Base-by-base conservation (phyloP, 2,113 vertebrate genomes). In the Sardina pilchardus region DNA sequence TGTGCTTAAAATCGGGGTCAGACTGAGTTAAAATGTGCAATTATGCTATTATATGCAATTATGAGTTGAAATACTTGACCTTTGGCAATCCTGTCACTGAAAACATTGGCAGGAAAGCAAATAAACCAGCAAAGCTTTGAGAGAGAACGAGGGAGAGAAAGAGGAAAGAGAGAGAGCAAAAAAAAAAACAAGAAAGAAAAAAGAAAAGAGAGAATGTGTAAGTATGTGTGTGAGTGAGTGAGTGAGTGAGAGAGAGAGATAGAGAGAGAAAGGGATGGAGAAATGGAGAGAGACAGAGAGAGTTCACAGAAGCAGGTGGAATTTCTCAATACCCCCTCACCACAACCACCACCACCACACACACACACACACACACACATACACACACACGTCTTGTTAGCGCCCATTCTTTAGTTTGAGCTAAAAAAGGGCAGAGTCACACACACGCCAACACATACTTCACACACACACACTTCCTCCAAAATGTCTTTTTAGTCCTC, bases 391-490 rank as follows among this genome's bases (percentile, higher is more conserved):
- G 39, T 42, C 39, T 42, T 42, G 39, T 42, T 42, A 42, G 39
- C 4, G 39, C 39, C 39, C 39, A 42, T 42, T 42, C 39, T 42
- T 42, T n/a, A n/a, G n/a, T n/a, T n/a, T 42, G 39, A 42, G 39
- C 39, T 42, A 4, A 42, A 47, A 9, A 47, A 1, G 12, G 1
- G 12, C 0, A 0, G 8, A 47, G 9, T 12, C 45, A 47, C 45
- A 47, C 45, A 47, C 45, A 14, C 45, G 12, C 9, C 10, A 8
- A 47, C 9, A 47, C 24, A 24, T n/a, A 42, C 34, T 43, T 16
- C 14, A 30, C 1, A 39, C 34, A 44, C 50, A 82, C 24, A 26
- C 0, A 94, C 96, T 75, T 6, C 12, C 45, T 75, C 30, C 63
- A 19, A 16, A 14, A 2, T n/a, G 36, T 80, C 7, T 7, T 44